phyloP scores from a whole-genome alignment of 1,140 invertebrate genomes.

The Physella acuta region DNA sequence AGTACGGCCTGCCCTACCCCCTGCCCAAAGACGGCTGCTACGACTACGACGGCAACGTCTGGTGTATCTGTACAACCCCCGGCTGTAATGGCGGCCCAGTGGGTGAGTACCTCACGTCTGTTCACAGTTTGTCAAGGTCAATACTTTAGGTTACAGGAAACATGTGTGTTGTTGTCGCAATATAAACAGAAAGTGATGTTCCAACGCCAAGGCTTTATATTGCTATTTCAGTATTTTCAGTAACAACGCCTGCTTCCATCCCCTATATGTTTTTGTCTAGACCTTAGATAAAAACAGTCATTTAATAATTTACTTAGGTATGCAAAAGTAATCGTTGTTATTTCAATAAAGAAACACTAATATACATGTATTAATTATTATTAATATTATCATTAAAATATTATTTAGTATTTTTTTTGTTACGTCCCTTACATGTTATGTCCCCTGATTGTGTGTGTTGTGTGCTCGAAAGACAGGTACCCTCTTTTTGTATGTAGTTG shows the following conservation, averaged over 20 bases:
- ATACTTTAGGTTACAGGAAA: not conserved
- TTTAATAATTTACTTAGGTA: not conserved
- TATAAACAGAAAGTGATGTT: not conserved
- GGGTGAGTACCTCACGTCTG: slow-evolving; percentile 1
- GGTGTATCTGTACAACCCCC: slow-evolving; percentile 22
- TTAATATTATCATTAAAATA: no score
- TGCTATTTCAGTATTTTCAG: not conserved
- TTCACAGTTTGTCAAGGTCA: not conserved
- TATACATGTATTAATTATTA: no score
- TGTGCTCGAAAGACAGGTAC: no score
- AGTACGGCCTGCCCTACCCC: slow-evolving; percentile 19
- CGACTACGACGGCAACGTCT: slow-evolving; percentile 10
- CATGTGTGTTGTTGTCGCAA: not conserved
- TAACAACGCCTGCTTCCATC: not conserved
- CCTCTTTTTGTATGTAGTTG: no score
- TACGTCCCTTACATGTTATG: no score
- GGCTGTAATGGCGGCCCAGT: slow-evolving; percentile 21
- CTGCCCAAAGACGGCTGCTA: slow-evolving; percentile 26
- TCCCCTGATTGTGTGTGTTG: no score
- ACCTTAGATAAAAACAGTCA: not conserved
- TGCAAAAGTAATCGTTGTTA: not conserved
- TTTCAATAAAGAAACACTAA: not conserved
- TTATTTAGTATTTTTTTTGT: no score
- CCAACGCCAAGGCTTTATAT: not conserved
- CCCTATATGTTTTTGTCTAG: not conserved